Percentiles rank a stretch among this genome's conserved stretches.
Conservation (phyloP, 1,140 invertebrate genomes). For the Helicoverpa zea region DNA sequence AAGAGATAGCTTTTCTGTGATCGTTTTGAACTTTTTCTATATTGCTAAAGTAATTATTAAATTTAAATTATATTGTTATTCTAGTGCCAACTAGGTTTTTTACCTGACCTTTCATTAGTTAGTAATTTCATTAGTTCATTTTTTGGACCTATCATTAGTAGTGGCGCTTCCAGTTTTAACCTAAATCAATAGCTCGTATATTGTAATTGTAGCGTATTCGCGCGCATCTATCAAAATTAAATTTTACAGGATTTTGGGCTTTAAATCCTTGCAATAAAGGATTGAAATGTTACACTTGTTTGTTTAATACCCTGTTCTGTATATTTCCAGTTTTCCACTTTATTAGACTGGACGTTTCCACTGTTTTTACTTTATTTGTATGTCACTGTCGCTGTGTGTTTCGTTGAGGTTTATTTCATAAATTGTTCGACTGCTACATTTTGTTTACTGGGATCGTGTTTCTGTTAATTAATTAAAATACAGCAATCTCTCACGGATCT, state of each 20-base stretch:
- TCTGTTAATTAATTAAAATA: not conserved
- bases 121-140: too few relatives aligned
- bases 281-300: constrained; percentile 54
- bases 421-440: constrained; percentile 10
- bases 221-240: constrained; percentile 62
- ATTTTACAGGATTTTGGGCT: constrained; percentile 61
- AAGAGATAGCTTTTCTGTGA: too few relatives aligned
- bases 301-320: constrained; percentile 36
- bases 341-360: constrained; percentile 40
- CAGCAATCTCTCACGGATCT: too few relatives aligned
- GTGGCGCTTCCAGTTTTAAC: constrained; percentile 7
- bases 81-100: too few relatives aligned
- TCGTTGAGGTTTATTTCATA: constrained; percentile 36
- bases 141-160: too few relatives aligned
- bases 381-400: constrained; percentile 34
- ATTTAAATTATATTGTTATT: too few relatives aligned
- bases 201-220: constrained; percentile 52
- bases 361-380: constrained; percentile 49
- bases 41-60: too few relatives aligned
- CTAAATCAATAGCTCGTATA: constrained; percentile 13
- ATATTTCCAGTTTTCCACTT: constrained; percentile 50
- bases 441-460: not conserved
- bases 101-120: too few relatives aligned
- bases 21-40: too few relatives aligned
- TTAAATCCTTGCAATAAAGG: constrained; percentile 54